phyloP scores from a whole-genome alignment of 2,888 invertebrate species.

The Pelosia muscerda region DNA sequence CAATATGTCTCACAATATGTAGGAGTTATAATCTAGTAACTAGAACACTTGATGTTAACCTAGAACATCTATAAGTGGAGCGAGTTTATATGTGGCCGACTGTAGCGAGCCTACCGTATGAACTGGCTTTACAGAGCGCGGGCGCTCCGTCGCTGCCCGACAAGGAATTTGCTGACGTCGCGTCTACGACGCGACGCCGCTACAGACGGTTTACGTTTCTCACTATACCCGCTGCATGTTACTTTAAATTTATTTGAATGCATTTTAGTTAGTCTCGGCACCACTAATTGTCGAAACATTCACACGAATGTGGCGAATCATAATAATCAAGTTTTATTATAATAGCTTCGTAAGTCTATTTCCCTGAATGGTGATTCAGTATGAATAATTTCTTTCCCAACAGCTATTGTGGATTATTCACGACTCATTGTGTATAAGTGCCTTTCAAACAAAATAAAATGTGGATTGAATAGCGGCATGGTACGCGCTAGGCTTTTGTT shows the following conservation, averaged over 20 bases:
- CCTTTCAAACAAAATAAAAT: conserved; percentile 77
- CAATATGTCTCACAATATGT: no score
- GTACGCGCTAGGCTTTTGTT: conserved; percentile 67
- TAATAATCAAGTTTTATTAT: conserved; percentile 68
- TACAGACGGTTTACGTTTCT: conserved; percentile 53
- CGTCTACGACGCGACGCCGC: no score
- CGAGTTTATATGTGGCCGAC: no score
- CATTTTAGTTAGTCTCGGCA: conserved; percentile 66
- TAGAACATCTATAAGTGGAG: no score
- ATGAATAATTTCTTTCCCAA: conserved; percentile 72
- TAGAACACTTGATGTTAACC: no score
- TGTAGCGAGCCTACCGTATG: no score
- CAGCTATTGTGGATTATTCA: conserved; percentile 77
- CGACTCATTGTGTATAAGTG: conserved; percentile 76
- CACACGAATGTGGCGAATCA: conserved; percentile 69
- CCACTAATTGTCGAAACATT: conserved; percentile 61
- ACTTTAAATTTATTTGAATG: conserved; percentile 61
- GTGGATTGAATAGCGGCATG: conserved; percentile 65
- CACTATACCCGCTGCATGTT: conserved; percentile 45
- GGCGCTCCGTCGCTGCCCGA: no score
- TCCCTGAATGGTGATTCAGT: conserved; percentile 66
- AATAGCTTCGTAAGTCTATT: conserved; percentile 66
- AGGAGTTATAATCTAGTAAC: no score
- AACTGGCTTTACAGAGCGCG: no score
- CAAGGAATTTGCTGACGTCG: no score